Percentiles rank a stretch among this genome's conserved stretches.
These are phyloP conservation scores for Octomys mimax DNA, from an alignment of 2,797 vertebrate species.

Conservation along the genomic window DNA sequence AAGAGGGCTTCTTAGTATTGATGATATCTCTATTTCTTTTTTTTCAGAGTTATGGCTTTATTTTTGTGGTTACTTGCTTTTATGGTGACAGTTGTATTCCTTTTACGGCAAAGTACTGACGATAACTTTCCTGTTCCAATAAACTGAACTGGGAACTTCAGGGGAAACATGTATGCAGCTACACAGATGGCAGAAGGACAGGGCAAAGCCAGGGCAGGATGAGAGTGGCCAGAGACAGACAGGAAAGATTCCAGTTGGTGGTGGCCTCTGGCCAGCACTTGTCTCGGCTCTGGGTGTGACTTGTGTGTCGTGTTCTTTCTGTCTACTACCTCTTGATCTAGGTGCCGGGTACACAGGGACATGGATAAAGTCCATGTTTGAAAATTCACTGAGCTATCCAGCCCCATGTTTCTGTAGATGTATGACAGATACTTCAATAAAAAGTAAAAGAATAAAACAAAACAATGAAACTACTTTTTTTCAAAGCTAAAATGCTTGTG, in stretches of 20 bases:
- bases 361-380: not conserved
- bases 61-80: not conserved
- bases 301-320: not conserved
- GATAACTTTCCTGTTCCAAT: not conserved
- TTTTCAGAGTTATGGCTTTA: rapidly evolving
- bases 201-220: not conserved
- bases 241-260: not conserved
- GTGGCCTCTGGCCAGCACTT: not conserved
- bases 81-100: not conserved
- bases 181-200: not conserved
- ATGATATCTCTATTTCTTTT: not conserved
- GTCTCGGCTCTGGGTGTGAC: not conserved
- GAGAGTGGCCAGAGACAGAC: not conserved
- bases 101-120: not conserved
- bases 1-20: not conserved
- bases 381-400: not conserved
- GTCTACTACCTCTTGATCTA: not conserved
- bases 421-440: not conserved
- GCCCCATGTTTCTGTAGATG: not conserved
- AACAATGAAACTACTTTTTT: not conserved
- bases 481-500: not conserved
- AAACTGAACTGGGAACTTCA: not conserved
- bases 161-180: not conserved
- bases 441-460: not conserved
- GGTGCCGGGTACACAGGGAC: not conserved